Conservation (phyloP, 1,140 invertebrate species). For the Euwallacea fornicatus region DNA sequence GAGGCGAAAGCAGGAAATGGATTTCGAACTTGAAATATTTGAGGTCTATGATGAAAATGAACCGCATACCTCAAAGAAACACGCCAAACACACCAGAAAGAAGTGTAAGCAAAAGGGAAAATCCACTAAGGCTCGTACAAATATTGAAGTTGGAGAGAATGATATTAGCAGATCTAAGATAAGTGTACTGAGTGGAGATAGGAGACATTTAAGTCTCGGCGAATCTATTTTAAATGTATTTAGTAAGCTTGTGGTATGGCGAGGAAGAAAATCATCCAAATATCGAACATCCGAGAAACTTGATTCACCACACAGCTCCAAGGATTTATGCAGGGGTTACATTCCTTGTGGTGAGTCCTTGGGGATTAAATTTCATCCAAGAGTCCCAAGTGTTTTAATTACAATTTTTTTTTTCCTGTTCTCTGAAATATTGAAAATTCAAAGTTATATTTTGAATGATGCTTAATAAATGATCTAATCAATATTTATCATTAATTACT, state of each 20-base stretch:
- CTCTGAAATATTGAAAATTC: no score
- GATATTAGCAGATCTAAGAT: conserved; percentile 49
- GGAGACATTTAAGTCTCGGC: conserved; percentile 55
- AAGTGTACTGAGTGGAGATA: conserved; percentile 51
- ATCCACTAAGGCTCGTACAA: conserved; percentile 36
- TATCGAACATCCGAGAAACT: conserved; percentile 61
- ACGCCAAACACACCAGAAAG: conserved; percentile 50
- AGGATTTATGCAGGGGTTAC: conserved; percentile 61
- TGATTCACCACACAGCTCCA: conserved; percentile 56
- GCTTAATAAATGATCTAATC: no score
- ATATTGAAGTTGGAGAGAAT: conserved; percentile 44
- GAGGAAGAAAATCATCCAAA: conserved; percentile 55
- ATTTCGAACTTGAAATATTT: conserved; percentile 54
- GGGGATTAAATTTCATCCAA: background rate
- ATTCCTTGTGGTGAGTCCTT: conserved; percentile 54
- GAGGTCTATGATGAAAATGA: conserved; percentile 52
- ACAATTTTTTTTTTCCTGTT: no score
- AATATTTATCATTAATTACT: no score
- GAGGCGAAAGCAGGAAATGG: conserved; percentile 44
- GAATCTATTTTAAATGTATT: conserved; percentile 67
- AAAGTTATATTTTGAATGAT: no score
- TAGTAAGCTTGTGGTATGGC: conserved; percentile 67
- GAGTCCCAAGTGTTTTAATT: no score
- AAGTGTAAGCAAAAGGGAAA: conserved; percentile 52
- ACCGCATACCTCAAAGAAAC: conserved; percentile 46